Base-by-base conservation (phyloP, 1,140 invertebrate species). In the Matsumurasca onukii region DNA sequence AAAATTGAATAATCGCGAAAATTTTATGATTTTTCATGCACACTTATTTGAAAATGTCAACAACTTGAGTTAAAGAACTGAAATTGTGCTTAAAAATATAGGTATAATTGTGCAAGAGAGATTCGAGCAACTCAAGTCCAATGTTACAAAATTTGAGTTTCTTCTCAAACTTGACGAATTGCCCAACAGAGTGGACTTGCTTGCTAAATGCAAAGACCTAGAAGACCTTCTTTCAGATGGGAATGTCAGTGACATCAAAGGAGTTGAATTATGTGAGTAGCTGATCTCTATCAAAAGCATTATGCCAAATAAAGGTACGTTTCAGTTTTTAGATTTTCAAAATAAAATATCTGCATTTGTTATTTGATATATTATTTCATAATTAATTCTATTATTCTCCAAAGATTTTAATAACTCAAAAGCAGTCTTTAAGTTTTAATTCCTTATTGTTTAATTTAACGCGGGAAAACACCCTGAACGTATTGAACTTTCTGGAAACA, bases 191-290 rank as follows among this genome's bases (percentile, higher is more conserved):
- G 22, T 27, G 57, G 57, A 61, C 57, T 61, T 25, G 27, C n/a
- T 61, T 13, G 22, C 30, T 61, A 25, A 30, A 61, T 61, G 57
- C 20, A 61, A 61, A 61, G 27, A 61, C 2, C 57, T 61, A 61
- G 57, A 61, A 61, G 57, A 29, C 57, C 57, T 61, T 5, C 57
- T 61, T 24, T 61, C 57, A 25, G 57, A 61, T 61, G 57, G 20
- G 20, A 25, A 61, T 25, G 22, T 9, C 51, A 61, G 27, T 61
- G 57, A 61, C 57, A 61, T 61, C 20, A 24, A 30, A 30, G 27
- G 27, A 24, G 20, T 29, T 2, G 27, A 61, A 29, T 61, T 61
- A 61, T 61, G 57, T 30, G 27, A 61, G 57, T 22, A 61, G 57
- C 57, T 13, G 20, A 61, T 61, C 12, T 61, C 57, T 61, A 22